Conservation (phyloP, 1,140 invertebrate genomes). For the Adoxophyes honmai region DNA sequence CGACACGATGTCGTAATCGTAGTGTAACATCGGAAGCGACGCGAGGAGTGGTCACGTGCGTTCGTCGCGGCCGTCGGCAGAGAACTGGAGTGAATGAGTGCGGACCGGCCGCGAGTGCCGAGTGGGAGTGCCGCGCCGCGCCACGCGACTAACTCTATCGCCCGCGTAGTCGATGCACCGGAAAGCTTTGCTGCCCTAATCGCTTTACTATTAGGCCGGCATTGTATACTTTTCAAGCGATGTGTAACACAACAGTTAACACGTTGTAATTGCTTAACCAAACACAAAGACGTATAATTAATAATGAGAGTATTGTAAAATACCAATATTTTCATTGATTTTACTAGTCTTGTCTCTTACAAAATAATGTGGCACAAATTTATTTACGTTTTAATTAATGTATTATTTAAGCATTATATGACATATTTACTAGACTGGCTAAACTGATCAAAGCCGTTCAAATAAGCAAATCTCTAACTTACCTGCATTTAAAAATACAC, state of each 20-base stretch:
- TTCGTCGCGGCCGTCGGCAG: constrained; percentile 60
- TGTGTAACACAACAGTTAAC: constrained; percentile 28
- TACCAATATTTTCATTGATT: too few relatives aligned
- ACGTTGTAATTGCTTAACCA: not conserved
- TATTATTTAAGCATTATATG: too few relatives aligned
- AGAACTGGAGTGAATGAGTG: constrained; percentile 69
- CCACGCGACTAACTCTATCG: constrained; percentile 57
- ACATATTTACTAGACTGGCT: too few relatives aligned
- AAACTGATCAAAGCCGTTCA: too few relatives aligned
- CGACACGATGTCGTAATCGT: constrained; percentile 72
- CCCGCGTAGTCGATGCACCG: constrained; percentile 56
- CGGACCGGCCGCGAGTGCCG: constrained; percentile 53
- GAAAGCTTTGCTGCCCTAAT: constrained; percentile 70
- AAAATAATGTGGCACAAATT: too few relatives aligned
- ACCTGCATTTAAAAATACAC: too few relatives aligned
- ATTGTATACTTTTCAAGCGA: constrained; percentile 62
- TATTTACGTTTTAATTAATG: too few relatives aligned
- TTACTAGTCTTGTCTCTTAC: too few relatives aligned
- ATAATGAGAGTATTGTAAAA: too few relatives aligned
- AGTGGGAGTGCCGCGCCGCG: constrained; percentile 61
- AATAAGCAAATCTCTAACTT: too few relatives aligned
- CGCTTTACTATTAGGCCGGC: constrained; percentile 60
- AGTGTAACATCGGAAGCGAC: constrained; percentile 66
- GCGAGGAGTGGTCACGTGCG: constrained; percentile 45
- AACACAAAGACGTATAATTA: not conserved